Percentiles rank a stretch among this genome's conserved stretches.
Evolutionary conservation across 2,888 invertebrate species (phyloP).

Genomic region (Hypselothyrea guttata): DNA sequence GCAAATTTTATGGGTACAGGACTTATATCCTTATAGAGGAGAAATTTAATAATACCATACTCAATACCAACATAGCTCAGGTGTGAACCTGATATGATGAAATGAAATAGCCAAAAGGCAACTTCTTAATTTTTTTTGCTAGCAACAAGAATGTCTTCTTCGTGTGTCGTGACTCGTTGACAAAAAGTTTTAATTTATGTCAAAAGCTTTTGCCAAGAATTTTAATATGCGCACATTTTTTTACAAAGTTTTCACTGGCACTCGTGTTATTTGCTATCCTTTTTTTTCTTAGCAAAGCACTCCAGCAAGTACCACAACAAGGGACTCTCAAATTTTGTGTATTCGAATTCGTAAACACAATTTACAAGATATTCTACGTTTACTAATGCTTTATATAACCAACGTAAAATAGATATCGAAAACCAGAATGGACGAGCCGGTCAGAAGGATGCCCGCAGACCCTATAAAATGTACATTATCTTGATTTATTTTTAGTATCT

Average conservation of each 20-base stretch:
- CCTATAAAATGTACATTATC: too few species aligned
- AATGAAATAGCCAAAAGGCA: not conserved
- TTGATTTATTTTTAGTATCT: too few species aligned
- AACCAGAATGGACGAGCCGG: too few species aligned
- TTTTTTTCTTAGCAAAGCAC: constrained; percentile 3
- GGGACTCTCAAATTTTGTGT: constrained; percentile 24
- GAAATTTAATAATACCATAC: too few species aligned
- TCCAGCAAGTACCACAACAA: not conserved
- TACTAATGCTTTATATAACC: too few species aligned
- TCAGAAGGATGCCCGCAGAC: too few species aligned
- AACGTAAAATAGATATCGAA: too few species aligned
- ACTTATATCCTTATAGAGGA: too few species aligned
- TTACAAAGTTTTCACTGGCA: constrained; percentile 64
- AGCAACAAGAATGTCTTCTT: not conserved
- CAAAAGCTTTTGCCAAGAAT: constrained; percentile 81
- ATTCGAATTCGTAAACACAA: constrained; percentile 50
- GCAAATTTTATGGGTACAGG: too few species aligned
- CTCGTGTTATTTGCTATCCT: constrained; percentile 39
- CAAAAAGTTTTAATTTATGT: constrained; percentile 82
- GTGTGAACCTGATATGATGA: too few species aligned
- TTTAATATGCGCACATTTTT: constrained; percentile 81
- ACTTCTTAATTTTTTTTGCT: too few species aligned
- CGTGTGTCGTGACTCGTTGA: constrained; percentile 34
- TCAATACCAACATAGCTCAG: too few species aligned
- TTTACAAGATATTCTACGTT: constrained; percentile 10